Evolutionary conservation across 2,113 vertebrate genomes (phyloP), one percentile per base, ranked within the genome.

Genomic region (Eidolon helvum): DNA sequence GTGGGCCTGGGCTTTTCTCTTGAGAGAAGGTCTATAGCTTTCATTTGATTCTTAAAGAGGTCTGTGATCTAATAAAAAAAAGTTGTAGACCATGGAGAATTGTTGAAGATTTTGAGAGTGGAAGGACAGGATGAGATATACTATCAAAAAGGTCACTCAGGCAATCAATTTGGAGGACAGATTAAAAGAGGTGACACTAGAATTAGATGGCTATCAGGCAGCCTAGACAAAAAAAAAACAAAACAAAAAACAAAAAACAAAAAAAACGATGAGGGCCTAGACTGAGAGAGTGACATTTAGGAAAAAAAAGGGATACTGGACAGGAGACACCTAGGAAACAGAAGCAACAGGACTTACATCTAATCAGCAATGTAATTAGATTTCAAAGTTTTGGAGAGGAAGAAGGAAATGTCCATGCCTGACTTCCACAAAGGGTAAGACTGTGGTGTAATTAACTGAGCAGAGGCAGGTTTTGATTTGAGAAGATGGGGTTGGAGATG

Each of bases 11-110:
- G 28, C 38, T 43, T 89, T 89, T 85, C 79, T 35, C 83, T 38
- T 48, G 28, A 35, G 22, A 87, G n/a, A 93, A 89, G 90, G 24
- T 48, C 43, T 48, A 74, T 1, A 90, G 63, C 19, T 72, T 83
- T 94, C 79, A 68, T 24, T 55, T 95, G 48, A 89, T 77, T 89
- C 50, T 59, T 77, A 77, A 95, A 95, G 50, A 40, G 21, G 12
- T 19, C 33, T 94, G 10, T 90, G 35, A 43, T 79, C 18, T 19
- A 7, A 45, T 30, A 68, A 55, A 85, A 19, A 63, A 61, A 48
- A 57, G 68, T 72, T 68, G n/a, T 1, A 95, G 69, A 87, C 2
- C 59, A 53, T 38, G 26, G 78, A 68, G 87, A 96, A 75, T 87
- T 43, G 21, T 3, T 55, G 66, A 79, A 82, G 89, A 71, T 82